Evolutionary conservation across 2,888 invertebrate species (phyloP).

Genomic region (Rugalucina vietnamica): DNA sequence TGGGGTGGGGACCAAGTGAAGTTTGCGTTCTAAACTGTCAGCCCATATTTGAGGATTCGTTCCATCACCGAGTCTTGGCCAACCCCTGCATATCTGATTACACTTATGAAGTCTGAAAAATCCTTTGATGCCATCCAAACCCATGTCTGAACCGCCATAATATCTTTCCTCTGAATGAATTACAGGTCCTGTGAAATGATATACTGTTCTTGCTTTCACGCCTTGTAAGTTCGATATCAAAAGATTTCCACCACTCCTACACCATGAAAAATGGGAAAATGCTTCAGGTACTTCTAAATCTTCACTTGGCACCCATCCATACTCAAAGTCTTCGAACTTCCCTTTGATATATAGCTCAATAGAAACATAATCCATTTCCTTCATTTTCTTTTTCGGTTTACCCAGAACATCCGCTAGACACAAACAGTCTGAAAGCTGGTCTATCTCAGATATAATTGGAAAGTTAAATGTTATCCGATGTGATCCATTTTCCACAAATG

Average conservation of each 20-base stretch:
- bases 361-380: constrained; percentile 67
- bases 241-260: constrained; percentile 63
- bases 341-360: constrained; percentile 70
- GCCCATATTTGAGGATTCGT: constrained; percentile 46
- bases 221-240: constrained; percentile 73
- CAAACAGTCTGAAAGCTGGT: constrained; percentile 70
- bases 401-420: constrained; percentile 68
- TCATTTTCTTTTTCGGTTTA: constrained; percentile 64
- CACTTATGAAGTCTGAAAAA: constrained; percentile 74
- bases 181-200: constrained; percentile 68
- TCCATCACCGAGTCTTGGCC: constrained; percentile 62
- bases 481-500: constrained; percentile 39
- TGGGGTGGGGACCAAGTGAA: constrained; percentile 27
- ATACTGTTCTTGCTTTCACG: constrained; percentile 54
- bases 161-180: constrained; percentile 67
- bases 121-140: constrained; percentile 68
- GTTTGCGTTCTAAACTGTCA: constrained; percentile 20
- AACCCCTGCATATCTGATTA: constrained; percentile 65
- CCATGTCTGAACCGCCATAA: constrained; percentile 67
- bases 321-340: constrained; percentile 65
- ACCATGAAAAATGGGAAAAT: constrained; percentile 74
- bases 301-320: constrained; percentile 47
- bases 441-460: constrained; percentile 72
- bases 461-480: constrained; percentile 57
- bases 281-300: constrained; percentile 64